phyloP scores from a whole-genome alignment of 2,113 vertebrate genomes.

The Orthochromis malagaraziensis region DNA sequence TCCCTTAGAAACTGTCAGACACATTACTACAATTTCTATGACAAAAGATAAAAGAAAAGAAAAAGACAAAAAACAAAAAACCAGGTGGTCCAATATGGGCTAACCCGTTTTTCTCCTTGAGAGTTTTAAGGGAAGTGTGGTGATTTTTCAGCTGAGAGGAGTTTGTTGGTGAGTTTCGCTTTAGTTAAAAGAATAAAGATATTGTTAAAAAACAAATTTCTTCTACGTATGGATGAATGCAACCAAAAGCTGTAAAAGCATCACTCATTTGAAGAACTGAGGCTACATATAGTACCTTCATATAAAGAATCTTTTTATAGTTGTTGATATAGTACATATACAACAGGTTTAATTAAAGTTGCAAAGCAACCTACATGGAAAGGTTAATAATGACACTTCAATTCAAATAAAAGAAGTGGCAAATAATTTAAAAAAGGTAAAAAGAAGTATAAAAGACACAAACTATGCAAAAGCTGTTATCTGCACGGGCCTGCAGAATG shows the following conservation, averaged over 20 bases:
- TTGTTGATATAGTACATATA: neutral
- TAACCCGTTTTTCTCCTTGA: rapidly evolving
- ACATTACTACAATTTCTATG: neutral
- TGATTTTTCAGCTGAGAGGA: neutral
- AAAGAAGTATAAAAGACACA: neutral
- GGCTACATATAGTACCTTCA: neutral
- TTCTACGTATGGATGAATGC: neutral
- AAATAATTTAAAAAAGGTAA: neutral
- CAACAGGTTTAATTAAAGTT: neutral
- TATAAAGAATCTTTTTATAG: neutral
- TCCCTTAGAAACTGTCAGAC: neutral
- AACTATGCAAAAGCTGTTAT: neutral
- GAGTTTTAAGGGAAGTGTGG: neutral
- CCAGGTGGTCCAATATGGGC: neutral
- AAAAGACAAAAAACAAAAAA: neutral
- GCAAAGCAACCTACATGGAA: neutral
- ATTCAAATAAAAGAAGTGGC: neutral
- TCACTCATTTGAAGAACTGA: neutral
- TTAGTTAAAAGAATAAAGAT: neutral
- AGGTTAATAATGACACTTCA: neutral
- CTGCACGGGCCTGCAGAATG: neutral
- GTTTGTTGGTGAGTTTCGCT: neutral
- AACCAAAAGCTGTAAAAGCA: neutral
- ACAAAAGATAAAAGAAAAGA: neutral
- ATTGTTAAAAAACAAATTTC: neutral